Evolutionary conservation across 53 echinoderm and acorn worm genomes (phyloP), one percentile per base, ranked within the genome.

Genomic region (Holothuria leucospilota): DNA sequence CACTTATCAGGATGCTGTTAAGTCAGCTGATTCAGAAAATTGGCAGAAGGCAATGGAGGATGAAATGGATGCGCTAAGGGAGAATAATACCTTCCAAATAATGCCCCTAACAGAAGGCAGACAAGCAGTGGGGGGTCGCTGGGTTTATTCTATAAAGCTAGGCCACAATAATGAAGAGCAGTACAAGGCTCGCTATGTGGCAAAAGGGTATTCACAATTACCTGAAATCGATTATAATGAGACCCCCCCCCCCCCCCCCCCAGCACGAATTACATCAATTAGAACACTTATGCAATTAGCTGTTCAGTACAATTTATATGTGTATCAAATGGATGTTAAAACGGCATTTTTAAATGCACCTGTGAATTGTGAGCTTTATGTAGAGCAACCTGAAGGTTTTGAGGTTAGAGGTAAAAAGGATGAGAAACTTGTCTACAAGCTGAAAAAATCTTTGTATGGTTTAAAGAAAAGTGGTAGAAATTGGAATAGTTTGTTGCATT

Each of bases 401-500:
- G 86, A 63, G 69, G 85, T 23, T 30, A 85, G 21, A 82, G n/a
- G n/a, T n/a, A n/a, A n/a, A n/a, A n/a, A n/a, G n/a, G n/a, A n/a
- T n/a, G n/a, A n/a, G n/a, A n/a, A 28, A 24, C 62, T 82, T 21
- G 90, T 90, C 11, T 85, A 28, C 15, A 90, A 66, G 68, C 42
- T 90, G 51, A 90, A 86, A 21, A 90, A 90, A 40, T 90, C 86
- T 20, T 20, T 90, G 16, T 90, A 90, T 66, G 85, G 90, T 60
- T 66, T 90, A 1, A 90, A 90, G 49, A 85, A 90, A 69, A 77
- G 77, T 82, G 90, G n/a, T n/a, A n/a, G n/a, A n/a, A n/a, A n/a
- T n/a, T n/a, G n/a, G n/a, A n/a, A n/a, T n/a, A n/a, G n/a, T n/a
- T n/a, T n/a, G n/a, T n/a, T n/a, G n/a, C n/a, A n/a, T n/a, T n/a